A percentile compares a stretch with the other conserved stretches of the same genome.
Evolutionary conservation across 37 sponge, comb jelly and placozoan genomes (phyloP).

Genomic region (Theonella swinhoei): DNA sequence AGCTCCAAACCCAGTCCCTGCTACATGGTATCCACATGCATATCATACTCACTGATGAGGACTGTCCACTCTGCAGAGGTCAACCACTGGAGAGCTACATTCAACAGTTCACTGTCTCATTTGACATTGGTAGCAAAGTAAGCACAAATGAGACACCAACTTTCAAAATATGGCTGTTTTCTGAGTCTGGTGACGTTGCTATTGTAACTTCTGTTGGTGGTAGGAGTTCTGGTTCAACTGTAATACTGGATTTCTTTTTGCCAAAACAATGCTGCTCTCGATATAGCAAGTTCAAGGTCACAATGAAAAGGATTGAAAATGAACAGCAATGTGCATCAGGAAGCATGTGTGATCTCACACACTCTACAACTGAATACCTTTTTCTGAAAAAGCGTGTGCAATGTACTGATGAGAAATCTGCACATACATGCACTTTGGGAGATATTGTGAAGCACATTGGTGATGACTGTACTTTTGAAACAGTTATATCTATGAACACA

Average conservation of each 20-base stretch:
- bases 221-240: background rate
- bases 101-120: background rate
- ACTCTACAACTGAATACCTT: background rate
- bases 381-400: background rate
- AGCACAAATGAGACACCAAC: background rate
- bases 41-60: constrained; percentile 10
- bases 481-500: background rate
- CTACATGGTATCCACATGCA: constrained; percentile 44
- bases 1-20: constrained; percentile 35
- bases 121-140: background rate
- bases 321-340: background rate
- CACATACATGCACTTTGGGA: constrained; percentile 1
- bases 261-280: background rate
- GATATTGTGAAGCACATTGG: background rate
- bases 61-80: constrained; percentile 41
- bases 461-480: constrained; percentile 3
- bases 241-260: background rate
- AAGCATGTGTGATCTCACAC: background rate
- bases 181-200: background rate
- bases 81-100: constrained; percentile 4
- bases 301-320: background rate
- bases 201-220: background rate
- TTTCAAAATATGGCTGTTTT: background rate
- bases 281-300: background rate
- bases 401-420: too few relatives aligned